Evolutionary conservation across 2,113 vertebrate species (phyloP), one percentile per base, ranked within the genome.

Genomic region (Elaphurus davidianus): DNA sequence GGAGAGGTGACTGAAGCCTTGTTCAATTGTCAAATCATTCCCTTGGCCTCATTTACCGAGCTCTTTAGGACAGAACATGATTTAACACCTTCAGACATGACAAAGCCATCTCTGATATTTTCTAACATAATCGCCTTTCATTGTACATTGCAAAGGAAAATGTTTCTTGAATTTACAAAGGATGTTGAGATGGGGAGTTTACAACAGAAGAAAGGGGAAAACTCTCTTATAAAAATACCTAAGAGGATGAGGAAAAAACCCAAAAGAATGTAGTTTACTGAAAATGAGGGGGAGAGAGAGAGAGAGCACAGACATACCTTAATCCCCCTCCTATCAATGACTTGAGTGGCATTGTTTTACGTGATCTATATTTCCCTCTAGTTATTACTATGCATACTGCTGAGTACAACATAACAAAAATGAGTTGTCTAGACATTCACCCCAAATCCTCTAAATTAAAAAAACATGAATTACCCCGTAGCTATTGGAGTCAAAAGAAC

Each of bases 111-210:
- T 97, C 88, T 79, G 92, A 81, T 93, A 97, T 91, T 97, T 94
- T 91, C 86, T 95, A 98, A 98, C 45, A 83, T 36, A 94, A 90
- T 76, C 13, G n/a, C 64, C 55, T 97, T 97, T 98, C 86, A 97
- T 50, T 92, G 78, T 50, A 89, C 43, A 97, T 93, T 96, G 86
- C 54, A 87, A 91, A 98, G 91, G 23, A 81, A 95, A 60, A 60
- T 57, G 57, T 94, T 43, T 97, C 85, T 93, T 94, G 89, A 96
- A 95, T 98, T 98, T 96, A 10, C 97, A 89, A 97, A 96, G 25
- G n/a, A 97, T 78, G 84, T 50, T 97, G 92, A 97, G 79, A 15
- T 28, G 89, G 64, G 10, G 0, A 78, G 78, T 97, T 98, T 95
- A 91, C 17, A 94, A 79, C 11, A 93, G 47, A 93, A 64, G 40